Conservation (phyloP, 2,888 invertebrate genomes). For the Coronaproctus castanopsis region DNA sequence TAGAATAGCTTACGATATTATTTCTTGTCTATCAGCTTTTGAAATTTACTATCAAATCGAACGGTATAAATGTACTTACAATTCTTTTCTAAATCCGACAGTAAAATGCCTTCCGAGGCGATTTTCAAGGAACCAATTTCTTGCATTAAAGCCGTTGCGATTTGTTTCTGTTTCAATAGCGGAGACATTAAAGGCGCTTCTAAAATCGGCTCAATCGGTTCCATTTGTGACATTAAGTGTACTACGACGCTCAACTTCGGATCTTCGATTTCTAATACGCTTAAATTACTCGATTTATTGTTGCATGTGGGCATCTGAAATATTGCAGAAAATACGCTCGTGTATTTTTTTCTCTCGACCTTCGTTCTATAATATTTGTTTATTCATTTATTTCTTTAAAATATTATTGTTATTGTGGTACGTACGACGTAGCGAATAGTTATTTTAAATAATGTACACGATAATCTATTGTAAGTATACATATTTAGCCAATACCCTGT, state of each 20-base stretch:
- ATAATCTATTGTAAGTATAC: too few relatives aligned
- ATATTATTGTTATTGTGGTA: too few relatives aligned
- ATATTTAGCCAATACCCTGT: too few relatives aligned
- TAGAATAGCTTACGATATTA: too few relatives aligned
- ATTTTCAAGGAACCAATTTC: conserved; percentile 54
- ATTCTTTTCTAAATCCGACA: conserved; percentile 73
- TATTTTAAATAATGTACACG: too few relatives aligned
- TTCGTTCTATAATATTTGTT: not conserved
- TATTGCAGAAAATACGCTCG: conserved; percentile 23
- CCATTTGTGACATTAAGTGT: conserved; percentile 73
- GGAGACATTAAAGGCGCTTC: conserved; percentile 69
- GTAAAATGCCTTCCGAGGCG: conserved; percentile 60
- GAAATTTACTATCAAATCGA: too few relatives aligned
- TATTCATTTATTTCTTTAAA: too few relatives aligned
- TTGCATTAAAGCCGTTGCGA: conserved; percentile 52
- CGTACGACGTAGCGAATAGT: too few relatives aligned
- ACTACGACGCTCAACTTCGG: conserved; percentile 72
- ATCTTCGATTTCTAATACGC: conserved; percentile 65
- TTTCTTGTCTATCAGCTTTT: too few relatives aligned
- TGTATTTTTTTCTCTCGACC: not conserved
- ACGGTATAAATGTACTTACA: conserved; percentile 35
- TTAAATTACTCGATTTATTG: conserved; percentile 36
- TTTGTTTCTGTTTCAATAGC: conserved; percentile 50
- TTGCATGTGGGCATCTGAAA: conserved; percentile 41
- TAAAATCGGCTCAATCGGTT: conserved; percentile 62